Evolutionary conservation across 2,888 invertebrate genomes (phyloP).

Genomic region (Prosopocoilus inquinatus): DNA sequence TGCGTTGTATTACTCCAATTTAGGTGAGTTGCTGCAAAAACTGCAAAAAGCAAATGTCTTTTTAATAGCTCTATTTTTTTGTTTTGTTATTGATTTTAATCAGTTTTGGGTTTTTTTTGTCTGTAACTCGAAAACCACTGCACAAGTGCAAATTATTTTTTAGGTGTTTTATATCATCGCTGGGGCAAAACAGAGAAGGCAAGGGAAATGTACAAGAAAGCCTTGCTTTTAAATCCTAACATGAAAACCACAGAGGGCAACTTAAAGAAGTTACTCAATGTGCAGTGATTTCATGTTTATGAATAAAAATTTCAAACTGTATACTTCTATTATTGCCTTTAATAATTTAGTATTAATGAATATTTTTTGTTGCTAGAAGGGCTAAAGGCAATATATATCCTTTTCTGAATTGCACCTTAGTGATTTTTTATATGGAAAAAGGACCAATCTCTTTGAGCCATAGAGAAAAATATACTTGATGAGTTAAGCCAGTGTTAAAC

Average conservation of each 20-base stretch:
- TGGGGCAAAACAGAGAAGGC: slow-evolving; percentile 80
- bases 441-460: too few relatives aligned
- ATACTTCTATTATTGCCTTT: not conserved
- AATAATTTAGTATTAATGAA: not conserved
- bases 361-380: not conserved
- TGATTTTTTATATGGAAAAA: too few relatives aligned
- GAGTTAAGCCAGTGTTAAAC: too few relatives aligned
- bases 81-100: too few relatives aligned
- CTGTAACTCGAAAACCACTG: not conserved
- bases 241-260: slow-evolving; percentile 70
- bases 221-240: slow-evolving; percentile 70
- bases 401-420: too few relatives aligned
- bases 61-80: too few relatives aligned
- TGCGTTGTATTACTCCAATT: slow-evolving; percentile 84
- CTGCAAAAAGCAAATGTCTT: too few relatives aligned
- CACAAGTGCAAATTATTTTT: too few relatives aligned
- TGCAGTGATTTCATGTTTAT: slow-evolving; percentile 14
- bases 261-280: slow-evolving; percentile 54
- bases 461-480: too few relatives aligned
- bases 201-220: slow-evolving; percentile 69
- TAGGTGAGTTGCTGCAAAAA: slow-evolving; percentile 60
- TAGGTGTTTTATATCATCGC: slow-evolving; percentile 89
- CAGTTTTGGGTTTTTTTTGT: slow-evolving; percentile 8
- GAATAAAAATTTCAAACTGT: not conserved
- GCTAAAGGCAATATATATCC: too few relatives aligned